Evolutionary conservation across 2,888 invertebrate species (phyloP), one percentile per base, ranked within the genome.

Genomic region (Ommatoiulus sabulosus): DNA sequence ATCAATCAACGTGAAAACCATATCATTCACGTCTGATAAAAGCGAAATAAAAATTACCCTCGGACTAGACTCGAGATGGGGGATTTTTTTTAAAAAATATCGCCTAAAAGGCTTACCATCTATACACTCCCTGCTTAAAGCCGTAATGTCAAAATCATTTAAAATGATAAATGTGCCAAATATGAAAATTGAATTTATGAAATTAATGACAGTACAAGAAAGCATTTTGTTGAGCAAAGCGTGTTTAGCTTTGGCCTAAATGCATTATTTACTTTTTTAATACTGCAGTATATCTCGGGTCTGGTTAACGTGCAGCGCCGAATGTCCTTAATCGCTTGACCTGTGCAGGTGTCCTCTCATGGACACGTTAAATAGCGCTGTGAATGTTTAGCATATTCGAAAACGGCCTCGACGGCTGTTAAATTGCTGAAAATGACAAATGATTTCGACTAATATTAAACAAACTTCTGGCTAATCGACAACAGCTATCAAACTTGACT

Each of bases 271-370:
- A 20, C 24, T 24, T 24, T n/a, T 24, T 24, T 5, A 72, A 72
- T 72, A 24, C 10, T 8, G 1, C 35, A 35, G 35, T 35, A 35
- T 2, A 35, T 35, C 35, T 1, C n/a, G 72, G 72, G 72, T 24
- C 24, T 72, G 72, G 20, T 10, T 72, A 72, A 24, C 24, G 6
- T 24, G 57, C 57, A 57, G 4, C 52, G 15, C 52, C 15, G 15
- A 52, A 52, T 17, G 63, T n/a, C 72, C 72, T 72, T 72, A 72
- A 24, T 24, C 24, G 72, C 24, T 72, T 72, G 72, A 72, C 72
- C 72, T 72, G 72, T 10, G 72, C 72, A 72, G 72, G 72, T 72
- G 72, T 72, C 72, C 72, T 72, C 72, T 72, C 72, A 72, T 72
- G 72, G 72, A 72, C 72, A 72, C 20, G 6, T 24, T 24, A 72